These are phyloP conservation scores for Mesocentrotus franciscanus DNA, from an alignment of 53 echinoderm and acorn worm genomes.

Conservation along the genomic window DNA sequence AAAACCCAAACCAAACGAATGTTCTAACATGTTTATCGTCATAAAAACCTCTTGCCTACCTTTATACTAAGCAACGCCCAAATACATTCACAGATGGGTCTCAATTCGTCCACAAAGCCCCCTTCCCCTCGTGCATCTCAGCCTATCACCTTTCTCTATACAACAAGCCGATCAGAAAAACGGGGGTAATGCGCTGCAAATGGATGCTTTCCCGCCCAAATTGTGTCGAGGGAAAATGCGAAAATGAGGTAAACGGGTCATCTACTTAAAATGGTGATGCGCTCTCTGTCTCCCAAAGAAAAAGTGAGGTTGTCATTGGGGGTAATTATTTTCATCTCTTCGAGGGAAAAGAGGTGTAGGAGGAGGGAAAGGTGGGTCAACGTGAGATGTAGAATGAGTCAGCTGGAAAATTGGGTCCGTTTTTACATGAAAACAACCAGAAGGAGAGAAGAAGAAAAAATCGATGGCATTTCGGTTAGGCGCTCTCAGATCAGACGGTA, in stretches of 20 bases:
- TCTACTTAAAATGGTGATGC: slow-evolving; percentile 42
- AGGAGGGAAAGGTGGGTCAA: slow-evolving; percentile 4
- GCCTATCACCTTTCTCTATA: neutral
- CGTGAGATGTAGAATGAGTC: slow-evolving; percentile 34
- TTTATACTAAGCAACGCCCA: neutral
- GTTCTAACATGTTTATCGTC: neutral
- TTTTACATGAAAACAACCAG: slow-evolving; percentile 43
- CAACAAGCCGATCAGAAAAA: slow-evolving; percentile 8
- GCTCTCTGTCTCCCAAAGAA: neutral
- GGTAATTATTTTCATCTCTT: slow-evolving; percentile 49
- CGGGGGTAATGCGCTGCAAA: slow-evolving; percentile 27
- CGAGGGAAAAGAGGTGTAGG: neutral
- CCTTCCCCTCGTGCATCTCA: neutral
- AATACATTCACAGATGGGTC: neutral
- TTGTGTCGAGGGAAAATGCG: slow-evolving; percentile 35
- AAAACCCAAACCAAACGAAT: too few relatives aligned
- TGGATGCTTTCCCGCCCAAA: slow-evolving; percentile 22
- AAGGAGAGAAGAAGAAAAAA: neutral
- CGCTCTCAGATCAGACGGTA: slow-evolving; percentile 4
- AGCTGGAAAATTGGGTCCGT: slow-evolving; percentile 28
- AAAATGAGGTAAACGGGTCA: slow-evolving; percentile 26
- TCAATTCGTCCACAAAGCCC: neutral
- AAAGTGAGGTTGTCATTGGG: slow-evolving; percentile 21
- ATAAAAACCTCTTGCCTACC: neutral
- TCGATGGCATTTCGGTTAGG: slow-evolving; percentile 1